Conservation (phyloP, 2,888 invertebrate species). For the Dioctria rufipes region DNA sequence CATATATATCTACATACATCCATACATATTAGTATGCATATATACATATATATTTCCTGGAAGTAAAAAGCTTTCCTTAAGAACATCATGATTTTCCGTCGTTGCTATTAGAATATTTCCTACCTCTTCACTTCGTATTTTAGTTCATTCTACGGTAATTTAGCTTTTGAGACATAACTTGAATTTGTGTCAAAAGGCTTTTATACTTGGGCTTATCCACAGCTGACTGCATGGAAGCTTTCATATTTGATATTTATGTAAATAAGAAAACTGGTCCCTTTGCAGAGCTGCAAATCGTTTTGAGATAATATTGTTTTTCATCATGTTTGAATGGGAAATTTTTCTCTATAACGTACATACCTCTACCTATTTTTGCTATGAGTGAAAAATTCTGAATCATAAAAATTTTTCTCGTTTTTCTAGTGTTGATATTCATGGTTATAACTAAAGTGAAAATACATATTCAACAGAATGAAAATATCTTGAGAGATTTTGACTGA, state of each 20-base stretch:
- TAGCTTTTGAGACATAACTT: slow-evolving; percentile 22
- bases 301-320: slow-evolving; percentile 3
- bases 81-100: background rate
- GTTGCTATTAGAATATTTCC: background rate
- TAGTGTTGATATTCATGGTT: no score
- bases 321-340: background rate
- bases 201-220: slow-evolving; percentile 34
- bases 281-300: background rate
- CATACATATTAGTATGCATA: no score
- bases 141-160: slow-evolving; percentile 21
- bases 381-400: no score
- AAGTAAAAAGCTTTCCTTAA: background rate
- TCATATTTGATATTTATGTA: slow-evolving; percentile 24
- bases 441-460: no score
- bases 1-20: no score
- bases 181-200: slow-evolving; percentile 45
- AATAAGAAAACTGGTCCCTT: slow-evolving; percentile 36
- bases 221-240: slow-evolving; percentile 20
- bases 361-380: no score
- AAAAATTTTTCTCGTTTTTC: no score
- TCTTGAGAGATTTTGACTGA: no score
- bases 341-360: background rate
- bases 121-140: background rate
- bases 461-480: no score
- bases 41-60: no score